Conservation (phyloP, 2,113 vertebrate genomes). For the Crypturellus undulatus region DNA sequence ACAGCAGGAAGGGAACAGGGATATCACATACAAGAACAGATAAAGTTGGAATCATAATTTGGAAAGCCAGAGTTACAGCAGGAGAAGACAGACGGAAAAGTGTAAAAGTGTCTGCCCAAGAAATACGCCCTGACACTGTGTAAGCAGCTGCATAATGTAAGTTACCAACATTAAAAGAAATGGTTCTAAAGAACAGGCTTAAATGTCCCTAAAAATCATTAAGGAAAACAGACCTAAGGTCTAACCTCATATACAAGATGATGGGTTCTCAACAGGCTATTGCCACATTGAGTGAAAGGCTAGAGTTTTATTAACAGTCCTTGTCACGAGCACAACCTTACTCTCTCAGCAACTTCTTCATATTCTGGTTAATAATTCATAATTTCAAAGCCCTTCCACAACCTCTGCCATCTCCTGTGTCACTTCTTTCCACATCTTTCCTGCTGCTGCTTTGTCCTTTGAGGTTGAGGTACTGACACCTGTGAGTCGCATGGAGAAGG, state of each 20-base stretch:
- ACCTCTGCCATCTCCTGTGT: too few species aligned
- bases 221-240: too few species aligned
- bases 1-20: background rate
- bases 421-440: too few species aligned
- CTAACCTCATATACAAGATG: rapidly evolving
- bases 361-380: too few species aligned
- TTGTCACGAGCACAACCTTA: too few species aligned
- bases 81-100: background rate
- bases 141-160: background rate
- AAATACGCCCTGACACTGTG: background rate
- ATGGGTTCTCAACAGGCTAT: background rate
- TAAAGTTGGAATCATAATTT: background rate
- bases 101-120: too few species aligned
- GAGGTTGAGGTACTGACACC: too few species aligned
- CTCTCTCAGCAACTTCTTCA: too few species aligned
- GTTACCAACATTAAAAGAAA: background rate
- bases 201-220: background rate
- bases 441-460: too few species aligned
- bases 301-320: too few species aligned
- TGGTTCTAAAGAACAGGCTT: background rate
- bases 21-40: background rate
- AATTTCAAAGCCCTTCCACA: too few species aligned
- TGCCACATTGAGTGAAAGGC: background rate
- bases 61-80: background rate
- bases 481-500: background rate